Percentiles rank a stretch among this genome's conserved stretches.
These are phyloP conservation scores for Tyria jacobaeae DNA, from an alignment of 2,888 invertebrate species.

Conservation along the genomic window DNA sequence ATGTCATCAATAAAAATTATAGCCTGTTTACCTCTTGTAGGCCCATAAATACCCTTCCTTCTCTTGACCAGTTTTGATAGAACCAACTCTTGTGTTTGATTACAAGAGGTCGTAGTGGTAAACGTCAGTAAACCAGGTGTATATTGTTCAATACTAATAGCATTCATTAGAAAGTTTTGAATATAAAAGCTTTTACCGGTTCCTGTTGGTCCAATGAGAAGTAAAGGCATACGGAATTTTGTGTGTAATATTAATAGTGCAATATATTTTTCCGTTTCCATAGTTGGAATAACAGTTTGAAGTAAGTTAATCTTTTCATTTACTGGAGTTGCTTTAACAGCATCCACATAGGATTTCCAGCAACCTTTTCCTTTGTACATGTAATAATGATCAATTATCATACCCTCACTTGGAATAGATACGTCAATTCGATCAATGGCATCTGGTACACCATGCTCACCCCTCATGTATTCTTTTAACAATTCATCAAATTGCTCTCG, in stretches of 20 bases:
- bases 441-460: conserved; percentile 74
- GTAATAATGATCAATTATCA: conserved; percentile 93
- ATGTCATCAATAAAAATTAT: conserved; percentile 95
- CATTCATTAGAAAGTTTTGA: conserved; percentile 90
- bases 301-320: conserved; percentile 88
- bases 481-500: conserved; percentile 89
- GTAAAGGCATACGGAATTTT: conserved; percentile 88
- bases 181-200: conserved; percentile 95
- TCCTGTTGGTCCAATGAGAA: conserved; percentile 94
- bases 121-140: conserved; percentile 93
- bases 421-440: conserved; percentile 90
- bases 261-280: conserved; percentile 94
- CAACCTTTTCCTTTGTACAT: conserved; percentile 93
- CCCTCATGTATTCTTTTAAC: conserved; percentile 83
- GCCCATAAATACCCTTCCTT: conserved; percentile 91
- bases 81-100: conserved; percentile 93
- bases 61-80: conserved; percentile 90
- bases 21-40: conserved; percentile 89
- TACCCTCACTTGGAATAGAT: conserved; percentile 91
- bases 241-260: conserved; percentile 92
- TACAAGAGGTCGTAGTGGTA: conserved; percentile 93
- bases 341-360: conserved; percentile 95
- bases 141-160: conserved; percentile 89
- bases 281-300: conserved; percentile 93
- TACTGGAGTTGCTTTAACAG: conserved; percentile 85